Base-by-base conservation (phyloP, 2,888 invertebrate species). In the Agelastica alni region DNA sequence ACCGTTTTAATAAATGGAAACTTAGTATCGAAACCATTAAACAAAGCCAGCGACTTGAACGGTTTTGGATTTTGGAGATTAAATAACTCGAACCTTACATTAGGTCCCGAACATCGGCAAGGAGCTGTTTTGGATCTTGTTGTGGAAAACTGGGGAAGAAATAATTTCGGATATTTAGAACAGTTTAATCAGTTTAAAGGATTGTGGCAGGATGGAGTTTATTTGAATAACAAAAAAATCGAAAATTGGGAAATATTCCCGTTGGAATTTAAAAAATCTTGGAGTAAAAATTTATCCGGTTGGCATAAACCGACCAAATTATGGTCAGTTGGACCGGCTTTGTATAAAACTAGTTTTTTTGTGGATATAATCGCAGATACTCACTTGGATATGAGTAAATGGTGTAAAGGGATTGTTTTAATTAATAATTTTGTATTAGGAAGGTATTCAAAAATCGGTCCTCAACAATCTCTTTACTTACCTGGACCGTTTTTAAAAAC, bases 371-470 rank as follows among this genome's bases (percentile, higher is more conserved):
- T 86, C 0, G 70, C 78, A 28, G 93, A 94, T 70, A 93, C 92
- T 0, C 94, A 85, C 70, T 68, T 95, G 9, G 87, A 91, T 68
- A 84, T 91, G 63, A 79, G 81, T 32, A 85, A 84, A n/a, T 96
- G 95, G 95, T 85, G 83, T 53, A 94, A 93, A 80, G 95, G 95
- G 1, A 82, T 89, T 53, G 85, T 89, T 0, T 89, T 91, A 74
- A 77, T 96, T 1, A 96, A 96, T 72, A 89, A 89, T 0, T 84
- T 89, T 68, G 92, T 94, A 72, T 79, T 96, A 20, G 94, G 94
- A 0, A 82, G 95, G 41, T 93, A 93, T 75, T 86, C 87, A 0
- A 70, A 80, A 1, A 79, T 83, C 13, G 94, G 95, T 0, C 95
- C 95, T 0, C 91, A 93, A 75, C 80, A 87, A 55, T 89, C 90